Percentiles rank a stretch among this genome's conserved stretches.
Evolutionary conservation across 2,113 vertebrate species (phyloP).

Genomic region (Penelope pileata): DNA sequence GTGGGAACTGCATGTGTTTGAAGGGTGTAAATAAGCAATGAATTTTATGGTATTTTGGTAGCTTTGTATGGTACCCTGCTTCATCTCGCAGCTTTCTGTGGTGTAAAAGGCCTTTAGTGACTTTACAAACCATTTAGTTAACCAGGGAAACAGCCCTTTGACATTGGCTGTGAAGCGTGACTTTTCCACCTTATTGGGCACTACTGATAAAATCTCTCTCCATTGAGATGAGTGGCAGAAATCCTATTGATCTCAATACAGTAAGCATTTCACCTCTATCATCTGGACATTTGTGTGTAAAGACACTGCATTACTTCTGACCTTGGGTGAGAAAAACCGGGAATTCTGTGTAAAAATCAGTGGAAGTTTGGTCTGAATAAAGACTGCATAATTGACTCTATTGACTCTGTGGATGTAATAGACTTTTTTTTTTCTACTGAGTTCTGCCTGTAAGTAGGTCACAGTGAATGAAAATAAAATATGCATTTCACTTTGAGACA

Average conservation of each 20-base stretch:
- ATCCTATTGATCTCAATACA: not conserved
- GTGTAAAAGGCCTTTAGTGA: not conserved
- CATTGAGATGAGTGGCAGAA: not conserved
- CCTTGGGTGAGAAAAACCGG: conserved; percentile 1
- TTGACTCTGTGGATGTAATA: conserved; percentile 41
- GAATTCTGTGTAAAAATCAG: conserved; percentile 25
- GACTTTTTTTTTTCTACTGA: not conserved
- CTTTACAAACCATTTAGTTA: conserved; percentile 5
- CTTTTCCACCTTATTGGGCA: conserved; percentile 3
- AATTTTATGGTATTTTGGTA: not conserved
- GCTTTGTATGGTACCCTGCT: not conserved
- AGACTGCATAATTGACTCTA: conserved; percentile 30
- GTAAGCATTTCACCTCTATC: not conserved
- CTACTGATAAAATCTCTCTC: not conserved
- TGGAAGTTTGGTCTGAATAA: conserved; percentile 28
- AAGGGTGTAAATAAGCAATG: not conserved
- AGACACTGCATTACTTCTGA: not conserved
- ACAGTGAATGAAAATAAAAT: conserved; percentile 57
- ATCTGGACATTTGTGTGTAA: not conserved
- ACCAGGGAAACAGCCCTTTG: not conserved
- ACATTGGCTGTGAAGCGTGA: not conserved
- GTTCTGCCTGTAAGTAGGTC: conserved; percentile 57
- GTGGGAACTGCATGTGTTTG: not conserved
- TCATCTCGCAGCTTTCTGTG: not conserved
- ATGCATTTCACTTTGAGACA: conserved; percentile 1